Conservation (phyloP, 2,113 vertebrate species). For the Microtus richardsoni region DNA sequence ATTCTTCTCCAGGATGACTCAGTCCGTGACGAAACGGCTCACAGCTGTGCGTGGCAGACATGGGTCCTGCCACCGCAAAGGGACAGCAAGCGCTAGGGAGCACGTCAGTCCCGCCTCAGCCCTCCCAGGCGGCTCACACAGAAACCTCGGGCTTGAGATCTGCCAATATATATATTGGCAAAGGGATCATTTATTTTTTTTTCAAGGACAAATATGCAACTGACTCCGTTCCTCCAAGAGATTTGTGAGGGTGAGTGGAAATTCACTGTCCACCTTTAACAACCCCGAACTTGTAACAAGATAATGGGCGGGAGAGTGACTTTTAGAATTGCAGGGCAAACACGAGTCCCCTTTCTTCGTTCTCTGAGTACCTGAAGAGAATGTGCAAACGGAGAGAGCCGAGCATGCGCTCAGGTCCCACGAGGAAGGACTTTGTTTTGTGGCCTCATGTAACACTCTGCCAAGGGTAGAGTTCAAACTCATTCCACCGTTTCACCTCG, state of each 20-base stretch:
- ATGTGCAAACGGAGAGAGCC: not conserved
- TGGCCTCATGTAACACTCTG: not conserved
- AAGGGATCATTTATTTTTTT: not conserved
- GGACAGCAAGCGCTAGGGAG: not conserved
- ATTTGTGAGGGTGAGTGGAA: conserved; percentile 8
- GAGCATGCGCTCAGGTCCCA: not conserved
- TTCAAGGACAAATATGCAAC: not conserved
- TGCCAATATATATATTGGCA: conserved; percentile 13
- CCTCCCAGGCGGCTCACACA: not conserved
- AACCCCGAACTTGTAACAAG: conserved; percentile 11
- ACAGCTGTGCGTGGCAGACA: not conserved
- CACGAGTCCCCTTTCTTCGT: not conserved
- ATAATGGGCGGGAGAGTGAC: not conserved
- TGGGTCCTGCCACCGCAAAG: not conserved
- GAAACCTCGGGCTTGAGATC: not conserved
- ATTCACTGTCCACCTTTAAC: conserved; percentile 38
- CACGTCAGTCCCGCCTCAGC: not conserved
- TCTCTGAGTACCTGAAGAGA: not conserved
- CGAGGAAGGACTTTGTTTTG: not conserved
- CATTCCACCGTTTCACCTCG: not conserved
- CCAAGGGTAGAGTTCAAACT: not conserved
- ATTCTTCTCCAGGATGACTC: not conserved
- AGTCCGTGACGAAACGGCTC: not conserved
- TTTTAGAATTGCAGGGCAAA: conserved; percentile 24
- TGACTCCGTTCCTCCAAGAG: conserved; percentile 45